phyloP scores from a whole-genome alignment of 2,113 vertebrate species.

The Jacana jacana region DNA sequence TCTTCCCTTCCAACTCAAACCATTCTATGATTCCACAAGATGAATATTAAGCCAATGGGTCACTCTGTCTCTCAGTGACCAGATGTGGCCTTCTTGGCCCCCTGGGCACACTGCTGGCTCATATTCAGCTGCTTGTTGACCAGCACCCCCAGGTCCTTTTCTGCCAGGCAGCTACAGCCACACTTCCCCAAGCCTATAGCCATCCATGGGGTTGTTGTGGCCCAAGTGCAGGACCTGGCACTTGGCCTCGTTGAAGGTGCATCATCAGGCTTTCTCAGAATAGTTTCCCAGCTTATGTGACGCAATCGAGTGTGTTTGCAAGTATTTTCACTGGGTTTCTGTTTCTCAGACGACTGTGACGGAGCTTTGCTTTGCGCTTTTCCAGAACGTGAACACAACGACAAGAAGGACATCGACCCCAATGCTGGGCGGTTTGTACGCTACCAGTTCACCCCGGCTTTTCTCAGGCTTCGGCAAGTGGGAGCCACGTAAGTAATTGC shows the following conservation, averaged over 20 bases:
- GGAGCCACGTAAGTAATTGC: constrained; percentile 93
- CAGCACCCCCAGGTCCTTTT: too few species aligned
- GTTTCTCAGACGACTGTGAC: neutral
- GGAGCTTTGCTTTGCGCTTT: neutral
- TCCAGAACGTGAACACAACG: constrained; percentile 81
- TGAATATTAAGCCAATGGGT: neutral
- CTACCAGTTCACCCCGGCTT: constrained; percentile 97
- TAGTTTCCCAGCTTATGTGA: neutral
- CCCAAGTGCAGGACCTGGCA: too few species aligned
- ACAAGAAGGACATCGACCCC: constrained; percentile 87
- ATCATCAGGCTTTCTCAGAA: neutral
- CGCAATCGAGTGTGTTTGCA: neutral
- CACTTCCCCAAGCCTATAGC: too few species aligned
- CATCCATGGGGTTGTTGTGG: too few species aligned
- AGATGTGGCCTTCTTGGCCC: too few species aligned
- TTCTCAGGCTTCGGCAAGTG: constrained; percentile 92
- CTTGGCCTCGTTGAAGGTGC: too few species aligned
- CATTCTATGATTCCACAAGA: neutral
- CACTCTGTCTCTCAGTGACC: neutral
- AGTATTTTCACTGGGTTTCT: neutral
- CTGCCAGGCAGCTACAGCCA: too few species aligned
- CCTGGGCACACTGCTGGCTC: too few species aligned
- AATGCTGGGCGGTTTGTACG: constrained; percentile 94
- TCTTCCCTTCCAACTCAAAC: neutral
- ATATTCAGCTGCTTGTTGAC: too few species aligned